Conservation (phyloP, 1,140 invertebrate species). For the Episyrphus balteatus region DNA sequence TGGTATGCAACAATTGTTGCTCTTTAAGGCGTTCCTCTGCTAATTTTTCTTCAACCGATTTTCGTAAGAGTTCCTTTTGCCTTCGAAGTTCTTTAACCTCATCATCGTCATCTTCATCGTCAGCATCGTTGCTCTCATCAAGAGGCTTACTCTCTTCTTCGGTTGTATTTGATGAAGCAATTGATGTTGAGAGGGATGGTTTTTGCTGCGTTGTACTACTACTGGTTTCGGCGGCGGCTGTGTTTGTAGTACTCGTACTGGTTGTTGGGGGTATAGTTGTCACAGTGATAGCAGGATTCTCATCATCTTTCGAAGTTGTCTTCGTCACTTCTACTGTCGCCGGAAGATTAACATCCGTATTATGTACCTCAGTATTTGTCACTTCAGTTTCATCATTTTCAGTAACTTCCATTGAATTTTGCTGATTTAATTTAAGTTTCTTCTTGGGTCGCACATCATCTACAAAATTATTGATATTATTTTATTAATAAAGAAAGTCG, state of each 20-base stretch:
- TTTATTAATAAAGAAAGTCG: not conserved
- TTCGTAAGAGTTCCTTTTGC: slow-evolving; percentile 21
- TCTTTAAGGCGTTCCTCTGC: slow-evolving; percentile 28
- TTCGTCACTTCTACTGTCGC: too few relatives aligned
- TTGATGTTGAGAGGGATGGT: not conserved
- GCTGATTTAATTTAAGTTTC: slow-evolving; percentile 14
- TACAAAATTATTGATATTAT: not conserved
- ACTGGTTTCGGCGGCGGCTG: too few relatives aligned
- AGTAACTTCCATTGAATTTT: not conserved
- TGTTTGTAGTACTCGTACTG: too few relatives aligned
- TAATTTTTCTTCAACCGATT: slow-evolving; percentile 24
- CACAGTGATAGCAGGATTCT: too few relatives aligned
- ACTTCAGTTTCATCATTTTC: not conserved
- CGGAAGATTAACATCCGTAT: too few relatives aligned
- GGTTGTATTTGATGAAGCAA: not conserved
- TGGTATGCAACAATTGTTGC: slow-evolving; percentile 21
- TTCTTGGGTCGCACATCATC: slow-evolving; percentile 24
- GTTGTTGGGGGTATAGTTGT: too few relatives aligned
- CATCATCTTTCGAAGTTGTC: too few relatives aligned
- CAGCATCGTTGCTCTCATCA: slow-evolving; percentile 9
- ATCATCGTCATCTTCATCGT: slow-evolving; percentile 15
- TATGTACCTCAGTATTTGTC: not conserved
- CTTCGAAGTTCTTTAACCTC: not conserved
- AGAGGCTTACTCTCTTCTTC: not conserved
- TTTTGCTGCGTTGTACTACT: too few relatives aligned